phyloP scores from a whole-genome alignment of 1,140 invertebrate species.

The Propsilocerus akamusi region DNA sequence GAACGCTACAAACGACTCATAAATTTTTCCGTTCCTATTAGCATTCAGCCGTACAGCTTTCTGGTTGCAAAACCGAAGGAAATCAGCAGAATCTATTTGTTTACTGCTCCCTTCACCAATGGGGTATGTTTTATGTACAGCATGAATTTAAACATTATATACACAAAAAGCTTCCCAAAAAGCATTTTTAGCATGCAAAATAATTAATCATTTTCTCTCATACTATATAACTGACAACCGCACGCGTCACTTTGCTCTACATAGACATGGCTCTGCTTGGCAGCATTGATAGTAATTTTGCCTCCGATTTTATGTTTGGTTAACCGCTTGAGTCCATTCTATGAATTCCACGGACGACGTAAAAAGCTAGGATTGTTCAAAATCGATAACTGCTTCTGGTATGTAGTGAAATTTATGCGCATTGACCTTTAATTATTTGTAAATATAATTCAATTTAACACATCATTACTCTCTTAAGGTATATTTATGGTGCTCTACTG shows the following conservation, averaged over 20 bases:
- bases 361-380: conserved; percentile 40
- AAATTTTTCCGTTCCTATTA: conserved; percentile 64
- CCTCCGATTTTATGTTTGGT: conserved; percentile 61
- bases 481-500: conserved; percentile 72
- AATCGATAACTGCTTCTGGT: conserved; percentile 62
- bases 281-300: conserved; percentile 47
- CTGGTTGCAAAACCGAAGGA: conserved; percentile 53
- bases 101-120: conserved; percentile 64
- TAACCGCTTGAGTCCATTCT: conserved; percentile 49
- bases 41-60: conserved; percentile 59
- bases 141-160: too few species aligned
- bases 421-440: too few species aligned
- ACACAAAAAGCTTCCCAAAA: too few species aligned
- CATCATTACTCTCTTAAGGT: conserved; percentile 19
- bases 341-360: conserved; percentile 34
- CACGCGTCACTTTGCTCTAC: too few species aligned
- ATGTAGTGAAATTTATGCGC: too few species aligned
- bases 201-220: too few species aligned
- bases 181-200: too few species aligned
- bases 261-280: conserved; percentile 67
- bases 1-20: conserved; percentile 37
- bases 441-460: too few species aligned
- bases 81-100: conserved; percentile 58
- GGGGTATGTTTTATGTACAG: conserved; percentile 39
- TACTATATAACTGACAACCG: too few species aligned